Evolutionary conservation across 1,140 invertebrate genomes (phyloP).

Genomic region (Zaprionus kolodkinae): DNA sequence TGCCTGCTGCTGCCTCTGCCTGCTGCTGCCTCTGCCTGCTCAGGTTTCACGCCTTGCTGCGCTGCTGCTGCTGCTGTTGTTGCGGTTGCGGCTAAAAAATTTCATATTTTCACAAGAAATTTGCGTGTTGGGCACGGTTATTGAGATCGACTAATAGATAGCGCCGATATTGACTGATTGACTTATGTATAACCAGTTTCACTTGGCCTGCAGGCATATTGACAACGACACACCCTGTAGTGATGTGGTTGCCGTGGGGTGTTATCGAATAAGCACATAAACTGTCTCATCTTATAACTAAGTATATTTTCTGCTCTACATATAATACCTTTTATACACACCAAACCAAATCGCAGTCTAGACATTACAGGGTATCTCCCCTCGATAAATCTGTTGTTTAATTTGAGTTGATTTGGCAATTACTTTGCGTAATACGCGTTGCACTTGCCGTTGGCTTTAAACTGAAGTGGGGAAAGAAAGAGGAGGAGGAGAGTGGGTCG

Average conservation of each 20-base stretch:
- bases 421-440: constrained; percentile 50
- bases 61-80: constrained; percentile 5
- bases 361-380: constrained; percentile 18
- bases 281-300: too few species aligned
- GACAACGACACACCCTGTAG: constrained; percentile 13
- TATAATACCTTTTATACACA: background rate
- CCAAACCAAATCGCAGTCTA: background rate
- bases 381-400: constrained; percentile 5
- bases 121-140: constrained; percentile 42
- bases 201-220: constrained; percentile 24
- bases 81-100: constrained; percentile 13
- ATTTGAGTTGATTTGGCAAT: constrained; percentile 42
- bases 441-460: constrained; percentile 39
- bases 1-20: background rate
- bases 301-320: background rate
- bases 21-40: background rate
- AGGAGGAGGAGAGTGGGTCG: background rate
- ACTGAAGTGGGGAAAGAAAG: background rate
- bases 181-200: constrained; percentile 29
- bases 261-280: background rate
- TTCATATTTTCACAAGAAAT: constrained; percentile 43
- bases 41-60: background rate
- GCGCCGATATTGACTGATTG: constrained; percentile 25
- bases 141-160: constrained; percentile 28
- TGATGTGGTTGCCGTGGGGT: background rate